These are phyloP conservation scores for Salmo trutta DNA, from an alignment of 2,797 vertebrate species.

Conservation along the genomic window DNA sequence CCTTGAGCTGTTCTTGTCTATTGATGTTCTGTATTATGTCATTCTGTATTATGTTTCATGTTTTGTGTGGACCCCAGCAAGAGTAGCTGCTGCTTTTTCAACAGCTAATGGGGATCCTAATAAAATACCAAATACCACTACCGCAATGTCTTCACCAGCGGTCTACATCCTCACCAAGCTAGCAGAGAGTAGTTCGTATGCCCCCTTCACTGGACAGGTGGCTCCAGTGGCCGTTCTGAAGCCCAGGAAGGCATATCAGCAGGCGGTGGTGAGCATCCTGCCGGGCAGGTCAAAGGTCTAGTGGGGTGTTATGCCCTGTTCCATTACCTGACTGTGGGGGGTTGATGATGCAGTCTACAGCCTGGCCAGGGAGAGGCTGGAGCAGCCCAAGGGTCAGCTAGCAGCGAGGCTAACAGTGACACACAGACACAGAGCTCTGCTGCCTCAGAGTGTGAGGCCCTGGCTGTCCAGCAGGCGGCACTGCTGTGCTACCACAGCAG, in stretches of 20 bases:
- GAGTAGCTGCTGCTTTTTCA: no score
- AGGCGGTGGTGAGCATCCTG: constrained; percentile 67
- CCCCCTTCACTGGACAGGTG: constrained; percentile 69
- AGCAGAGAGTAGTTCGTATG: constrained; percentile 74
- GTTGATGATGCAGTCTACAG: constrained; percentile 78
- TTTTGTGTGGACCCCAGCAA: no score
- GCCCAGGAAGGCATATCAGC: constrained; percentile 86
- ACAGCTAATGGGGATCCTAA: no score
- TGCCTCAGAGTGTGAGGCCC: constrained; percentile 69
- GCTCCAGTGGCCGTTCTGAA: constrained; percentile 81
- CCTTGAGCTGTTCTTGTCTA: no score
- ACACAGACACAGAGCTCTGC: neutral
- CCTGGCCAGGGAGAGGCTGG: constrained; percentile 68
- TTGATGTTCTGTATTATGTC: no score
- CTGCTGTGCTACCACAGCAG: constrained; percentile 83
- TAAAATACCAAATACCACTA: neutral
- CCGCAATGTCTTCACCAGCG: constrained; percentile 66
- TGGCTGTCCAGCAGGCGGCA: constrained; percentile 80
- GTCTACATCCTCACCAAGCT: constrained; percentile 81
- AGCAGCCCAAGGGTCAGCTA: constrained; percentile 25
- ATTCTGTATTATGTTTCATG: no score
- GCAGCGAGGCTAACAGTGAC: neutral
- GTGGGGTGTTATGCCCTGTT: constrained; percentile 87
- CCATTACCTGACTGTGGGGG: constrained; percentile 91
- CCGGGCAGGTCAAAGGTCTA: constrained; percentile 62